Evolutionary conservation across 1,140 invertebrate genomes (phyloP).

Genomic region (Zaprionus taronus): DNA sequence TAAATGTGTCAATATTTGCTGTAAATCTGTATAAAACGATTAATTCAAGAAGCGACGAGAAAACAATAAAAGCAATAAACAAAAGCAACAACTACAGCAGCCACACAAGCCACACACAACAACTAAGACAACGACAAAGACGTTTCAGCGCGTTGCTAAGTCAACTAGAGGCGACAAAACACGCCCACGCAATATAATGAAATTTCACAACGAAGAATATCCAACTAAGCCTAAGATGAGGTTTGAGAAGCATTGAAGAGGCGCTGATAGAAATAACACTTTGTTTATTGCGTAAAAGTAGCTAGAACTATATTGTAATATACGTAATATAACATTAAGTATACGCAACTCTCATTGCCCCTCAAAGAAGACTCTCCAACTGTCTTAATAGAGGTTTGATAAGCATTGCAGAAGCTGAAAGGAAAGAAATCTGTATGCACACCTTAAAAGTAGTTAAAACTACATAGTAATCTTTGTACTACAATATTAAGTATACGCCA

Average conservation of each 20-base stretch:
- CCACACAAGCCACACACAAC: too few species aligned
- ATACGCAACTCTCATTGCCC: neutral
- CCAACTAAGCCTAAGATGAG: constrained; percentile 1
- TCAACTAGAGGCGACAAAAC: constrained; percentile 31
- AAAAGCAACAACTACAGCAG: constrained; percentile 16
- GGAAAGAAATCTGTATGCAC: neutral
- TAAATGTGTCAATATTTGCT: constrained; percentile 57
- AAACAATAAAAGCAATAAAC: constrained; percentile 20
- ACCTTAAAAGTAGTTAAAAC: too few species aligned
- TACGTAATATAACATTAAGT: too few species aligned
- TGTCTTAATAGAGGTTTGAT: too few species aligned
- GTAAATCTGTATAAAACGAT: constrained; percentile 19
- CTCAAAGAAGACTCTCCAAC: neutral
- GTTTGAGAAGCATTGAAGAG: neutral
- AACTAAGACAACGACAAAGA: neutral
- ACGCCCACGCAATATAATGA: neutral
- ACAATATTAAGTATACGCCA: neutral
- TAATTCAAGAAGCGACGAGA: constrained; percentile 15
- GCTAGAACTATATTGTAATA: neutral
- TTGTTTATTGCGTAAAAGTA: neutral
- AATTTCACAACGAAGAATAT: neutral
- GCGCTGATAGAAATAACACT: neutral
- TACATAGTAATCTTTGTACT: too few species aligned
- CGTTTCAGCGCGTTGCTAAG: constrained; percentile 21
- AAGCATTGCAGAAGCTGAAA: too few species aligned